Conservation (phyloP, 1,140 invertebrate genomes). For the Melipona quadrifasciata region DNA sequence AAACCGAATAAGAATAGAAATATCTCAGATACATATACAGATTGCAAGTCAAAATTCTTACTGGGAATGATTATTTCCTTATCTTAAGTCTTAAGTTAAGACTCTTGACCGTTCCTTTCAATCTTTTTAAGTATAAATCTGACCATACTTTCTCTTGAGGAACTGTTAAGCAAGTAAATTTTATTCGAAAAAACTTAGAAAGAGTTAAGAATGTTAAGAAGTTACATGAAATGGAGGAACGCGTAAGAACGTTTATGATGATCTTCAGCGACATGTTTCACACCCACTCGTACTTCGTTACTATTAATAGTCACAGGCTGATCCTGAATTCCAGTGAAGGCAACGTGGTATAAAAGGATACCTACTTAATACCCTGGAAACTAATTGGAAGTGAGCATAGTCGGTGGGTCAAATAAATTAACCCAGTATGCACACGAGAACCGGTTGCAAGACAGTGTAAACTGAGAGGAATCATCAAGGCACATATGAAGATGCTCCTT, state of each 20-base stretch:
- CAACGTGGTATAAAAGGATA: constrained; percentile 40
- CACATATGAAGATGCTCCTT: constrained; percentile 1
- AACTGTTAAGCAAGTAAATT: neutral
- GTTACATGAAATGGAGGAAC: neutral
- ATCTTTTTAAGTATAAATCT: neutral
- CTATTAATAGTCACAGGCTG: neutral
- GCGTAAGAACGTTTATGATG: neutral
- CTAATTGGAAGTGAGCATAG: constrained; percentile 68
- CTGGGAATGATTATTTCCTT: neutral
- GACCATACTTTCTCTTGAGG: constrained; percentile 3
- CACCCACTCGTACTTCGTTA: neutral
- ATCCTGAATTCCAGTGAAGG: constrained; percentile 28
- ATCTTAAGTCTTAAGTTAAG: too few relatives aligned
- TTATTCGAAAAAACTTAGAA: neutral
- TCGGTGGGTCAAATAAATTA: constrained; percentile 76
- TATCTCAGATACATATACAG: neutral
- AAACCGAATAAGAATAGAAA: neutral
- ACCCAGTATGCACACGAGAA: constrained; percentile 60
- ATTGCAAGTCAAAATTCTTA: neutral
- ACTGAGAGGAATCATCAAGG: constrained; percentile 51
- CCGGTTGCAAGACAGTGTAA: constrained; percentile 53
- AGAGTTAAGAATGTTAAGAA: neutral
- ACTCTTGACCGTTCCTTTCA: neutral
- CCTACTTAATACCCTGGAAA: constrained; percentile 39
- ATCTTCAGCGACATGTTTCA: neutral